Conservation (phyloP, 2,797 vertebrate species). For the Miichthys miiuy region DNA sequence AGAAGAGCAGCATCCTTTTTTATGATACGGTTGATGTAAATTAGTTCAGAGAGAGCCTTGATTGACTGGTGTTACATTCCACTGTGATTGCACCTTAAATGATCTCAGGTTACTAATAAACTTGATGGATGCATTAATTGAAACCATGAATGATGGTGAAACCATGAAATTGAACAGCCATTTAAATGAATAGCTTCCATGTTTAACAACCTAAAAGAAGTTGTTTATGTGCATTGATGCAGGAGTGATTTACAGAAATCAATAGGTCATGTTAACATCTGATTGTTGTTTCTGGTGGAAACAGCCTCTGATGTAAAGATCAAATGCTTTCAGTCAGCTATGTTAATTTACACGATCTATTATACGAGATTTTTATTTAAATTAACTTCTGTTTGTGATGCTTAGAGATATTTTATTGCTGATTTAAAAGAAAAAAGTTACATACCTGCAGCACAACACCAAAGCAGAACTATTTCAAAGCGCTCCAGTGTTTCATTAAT, state of each 20-base stretch:
- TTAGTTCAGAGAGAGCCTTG: not conserved
- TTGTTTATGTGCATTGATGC: constrained; percentile 15
- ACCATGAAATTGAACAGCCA: not conserved
- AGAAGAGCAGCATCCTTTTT: constrained; percentile 10
- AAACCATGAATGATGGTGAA: not conserved
- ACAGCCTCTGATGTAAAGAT: constrained; percentile 16
- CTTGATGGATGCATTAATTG: not conserved
- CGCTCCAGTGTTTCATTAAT: no score
- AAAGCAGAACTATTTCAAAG: no score
- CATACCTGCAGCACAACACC: no score
- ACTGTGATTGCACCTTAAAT: no score
- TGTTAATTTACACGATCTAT: not conserved
- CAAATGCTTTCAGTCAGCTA: constrained; percentile 7
- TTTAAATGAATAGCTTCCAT: constrained; percentile 8
- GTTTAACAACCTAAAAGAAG: constrained; percentile 20
- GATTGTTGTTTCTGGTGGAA: not conserved
- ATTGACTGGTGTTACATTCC: no score
- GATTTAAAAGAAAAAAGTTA: no score
- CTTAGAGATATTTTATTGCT: no score
- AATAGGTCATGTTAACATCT: not conserved
- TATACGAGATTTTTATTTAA: not conserved
- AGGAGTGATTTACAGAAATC: not conserved
- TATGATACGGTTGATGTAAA: constrained; percentile 31
- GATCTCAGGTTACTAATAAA: no score
- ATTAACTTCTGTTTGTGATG: not conserved